Evolutionary conservation across 2,113 vertebrate species (phyloP), one percentile per base, ranked within the genome.

Genomic region (Prionailurus bengalensis): DNA sequence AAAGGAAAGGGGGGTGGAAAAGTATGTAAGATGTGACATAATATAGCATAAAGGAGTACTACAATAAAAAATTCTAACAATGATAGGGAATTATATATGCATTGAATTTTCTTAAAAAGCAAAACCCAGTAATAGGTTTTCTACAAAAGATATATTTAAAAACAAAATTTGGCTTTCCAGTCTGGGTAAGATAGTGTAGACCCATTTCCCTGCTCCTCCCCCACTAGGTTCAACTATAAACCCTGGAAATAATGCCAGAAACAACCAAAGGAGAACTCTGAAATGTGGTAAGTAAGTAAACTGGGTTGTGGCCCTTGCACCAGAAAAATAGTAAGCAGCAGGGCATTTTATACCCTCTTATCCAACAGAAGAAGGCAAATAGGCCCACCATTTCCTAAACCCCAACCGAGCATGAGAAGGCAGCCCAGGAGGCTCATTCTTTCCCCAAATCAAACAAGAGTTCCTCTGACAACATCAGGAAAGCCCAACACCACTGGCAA

Each of bases 51-150:
- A 89, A 95, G 9, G 11, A 76, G 23, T 53, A 83, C 45, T 73
- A 48, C 94, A 86, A 89, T 82, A 65, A 58, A 85, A 78, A 66
- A 65, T 23, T 82, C 33, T 65, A 65, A 42, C 29, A 53, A 89
- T 70, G 81, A 85, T 12, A 48, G 13, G 16, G 84, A 89, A 93
- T 81, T 7, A 14, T 42, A 70, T 4, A 61, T 29, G 14, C 36
- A 7, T 1, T 33, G 7, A 66, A 74, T 90, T 80, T 82, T 71
- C 70, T 85, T 82, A 23, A 65, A 86, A 83, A 90, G 33, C 51
- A 96, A 92, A 81, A 63, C 0, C 31, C 66, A 86, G 19, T 36
- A 94, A 89, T 82, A n/a, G 23, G 11, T 82, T 97, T 97, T 79
- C 68, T 86, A 33, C 33, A 93, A 66, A n/a, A 86, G 27, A 82